phyloP scores from a whole-genome alignment of 2,888 invertebrate genomes.

The Leuctra nigra region DNA sequence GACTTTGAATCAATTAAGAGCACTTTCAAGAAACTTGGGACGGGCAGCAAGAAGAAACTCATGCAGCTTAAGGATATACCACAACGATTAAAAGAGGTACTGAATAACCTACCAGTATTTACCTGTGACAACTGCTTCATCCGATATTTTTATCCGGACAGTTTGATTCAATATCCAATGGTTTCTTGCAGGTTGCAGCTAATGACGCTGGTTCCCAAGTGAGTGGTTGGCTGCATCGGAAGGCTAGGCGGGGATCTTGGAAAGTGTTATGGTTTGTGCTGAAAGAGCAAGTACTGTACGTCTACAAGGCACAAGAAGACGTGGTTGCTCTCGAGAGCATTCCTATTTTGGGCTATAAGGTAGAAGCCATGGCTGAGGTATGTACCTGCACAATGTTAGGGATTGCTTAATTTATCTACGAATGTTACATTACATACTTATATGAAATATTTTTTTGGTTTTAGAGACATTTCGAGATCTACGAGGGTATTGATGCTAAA shows the following conservation, averaged over 20 bases:
- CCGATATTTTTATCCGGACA: too few relatives aligned
- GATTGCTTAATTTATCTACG: background rate
- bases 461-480: conserved; percentile 27
- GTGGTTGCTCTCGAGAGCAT: conserved; percentile 45
- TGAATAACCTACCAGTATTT: too few relatives aligned
- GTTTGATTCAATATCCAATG: background rate
- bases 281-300: conserved; percentile 46
- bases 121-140: too few relatives aligned
- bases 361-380: conserved; percentile 33
- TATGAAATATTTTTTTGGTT: too few relatives aligned
- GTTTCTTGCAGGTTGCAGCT: conserved; percentile 42
- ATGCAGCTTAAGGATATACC: conserved; percentile 34
- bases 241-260: conserved; percentile 43
- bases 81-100: conserved; percentile 37
- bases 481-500: conserved; percentile 39
- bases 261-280: conserved; percentile 50
- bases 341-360: conserved; percentile 46
- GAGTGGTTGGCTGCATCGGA: conserved; percentile 46
- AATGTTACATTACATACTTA: background rate
- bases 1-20: conserved; percentile 32
- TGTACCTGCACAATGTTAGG: background rate
- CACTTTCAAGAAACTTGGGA: conserved; percentile 35
- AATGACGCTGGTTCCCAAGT: conserved; percentile 46
- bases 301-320: conserved; percentile 49
- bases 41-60: conserved; percentile 31